Evolutionary conservation across 2,113 vertebrate species (phyloP).

Genomic region (Argyrosomus japonicus): DNA sequence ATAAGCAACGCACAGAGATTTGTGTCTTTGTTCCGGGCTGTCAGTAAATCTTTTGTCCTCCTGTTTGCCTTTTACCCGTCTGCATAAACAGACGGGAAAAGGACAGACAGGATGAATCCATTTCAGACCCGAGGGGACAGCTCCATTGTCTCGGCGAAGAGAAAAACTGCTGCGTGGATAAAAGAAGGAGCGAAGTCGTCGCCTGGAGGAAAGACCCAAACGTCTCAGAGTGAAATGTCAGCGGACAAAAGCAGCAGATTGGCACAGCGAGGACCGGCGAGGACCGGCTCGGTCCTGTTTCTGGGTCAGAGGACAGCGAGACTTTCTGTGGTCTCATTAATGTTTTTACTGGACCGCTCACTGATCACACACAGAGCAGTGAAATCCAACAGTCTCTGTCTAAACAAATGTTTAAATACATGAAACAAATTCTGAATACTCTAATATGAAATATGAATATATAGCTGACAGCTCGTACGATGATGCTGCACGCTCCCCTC

Average conservation of each 20-base stretch:
- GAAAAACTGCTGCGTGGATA: conserved; percentile 35
- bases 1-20: conserved; percentile 8
- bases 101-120: conserved; percentile 39
- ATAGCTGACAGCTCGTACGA: too few species aligned
- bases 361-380: neutral
- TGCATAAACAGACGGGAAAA: conserved; percentile 46
- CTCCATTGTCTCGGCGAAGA: neutral
- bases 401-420: too few species aligned
- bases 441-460: too few species aligned
- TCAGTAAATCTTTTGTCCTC: conserved; percentile 48
- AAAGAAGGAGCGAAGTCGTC: conserved; percentile 24
- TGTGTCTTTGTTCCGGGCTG: conserved; percentile 45
- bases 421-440: too few species aligned
- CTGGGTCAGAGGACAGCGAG: conserved; percentile 6
- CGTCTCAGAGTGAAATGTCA: conserved; percentile 40
- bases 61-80: conserved; percentile 39
- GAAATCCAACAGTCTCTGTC: neutral
- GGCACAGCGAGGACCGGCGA: conserved; percentile 20
- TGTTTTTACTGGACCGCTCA: neutral
- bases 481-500: too few species aligned
- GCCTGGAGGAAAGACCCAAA: conserved; percentile 32
- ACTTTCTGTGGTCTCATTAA: neutral
- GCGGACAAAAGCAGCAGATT: conserved; percentile 33
- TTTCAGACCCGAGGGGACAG: conserved; percentile 36
- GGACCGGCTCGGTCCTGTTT: conserved; percentile 7